phyloP scores from a whole-genome alignment of 1,140 invertebrate genomes.

The Drosophila prosaltans region DNA sequence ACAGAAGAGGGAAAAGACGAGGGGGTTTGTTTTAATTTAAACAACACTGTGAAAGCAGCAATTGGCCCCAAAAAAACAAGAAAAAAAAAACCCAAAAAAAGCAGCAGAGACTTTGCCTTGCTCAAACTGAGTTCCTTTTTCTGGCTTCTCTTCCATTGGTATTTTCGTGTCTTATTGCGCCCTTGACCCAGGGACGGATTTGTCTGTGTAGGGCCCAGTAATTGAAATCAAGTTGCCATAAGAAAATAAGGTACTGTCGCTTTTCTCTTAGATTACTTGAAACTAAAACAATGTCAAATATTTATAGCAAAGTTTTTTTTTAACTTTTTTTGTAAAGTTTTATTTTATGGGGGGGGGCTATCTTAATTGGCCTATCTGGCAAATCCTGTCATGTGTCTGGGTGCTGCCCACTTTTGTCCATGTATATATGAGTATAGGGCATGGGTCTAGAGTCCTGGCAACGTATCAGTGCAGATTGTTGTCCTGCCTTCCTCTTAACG shows the following conservation, averaged over 20 bases:
- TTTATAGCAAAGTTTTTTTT: neutral
- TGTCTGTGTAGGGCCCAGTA: neutral
- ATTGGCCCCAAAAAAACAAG: conserved; percentile 52
- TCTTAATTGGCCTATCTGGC: neutral
- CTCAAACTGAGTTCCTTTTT: conserved; percentile 3
- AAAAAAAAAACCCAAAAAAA: neutral
- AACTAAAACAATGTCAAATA: no score
- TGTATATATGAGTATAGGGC: neutral
- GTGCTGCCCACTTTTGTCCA: conserved; percentile 55
- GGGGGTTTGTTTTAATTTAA: conserved; percentile 69
- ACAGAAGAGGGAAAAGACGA: neutral
- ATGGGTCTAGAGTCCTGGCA: conserved; percentile 7
- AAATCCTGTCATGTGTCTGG: conserved; percentile 14
- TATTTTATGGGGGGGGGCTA: neutral
- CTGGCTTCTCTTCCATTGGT: neutral
- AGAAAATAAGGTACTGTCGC: neutral
- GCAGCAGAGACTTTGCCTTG: conserved; percentile 21
- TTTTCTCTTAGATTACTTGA: neutral
- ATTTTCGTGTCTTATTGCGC: conserved; percentile 63
- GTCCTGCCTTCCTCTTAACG: conserved; percentile 31
- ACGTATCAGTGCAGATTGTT: conserved; percentile 39
- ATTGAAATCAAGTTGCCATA: neutral
- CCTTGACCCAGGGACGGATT: neutral
- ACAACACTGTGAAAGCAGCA: conserved; percentile 56
- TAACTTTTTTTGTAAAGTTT: no score